Conservation (phyloP, 2,113 vertebrate species). For the Corythaeola cristata region DNA sequence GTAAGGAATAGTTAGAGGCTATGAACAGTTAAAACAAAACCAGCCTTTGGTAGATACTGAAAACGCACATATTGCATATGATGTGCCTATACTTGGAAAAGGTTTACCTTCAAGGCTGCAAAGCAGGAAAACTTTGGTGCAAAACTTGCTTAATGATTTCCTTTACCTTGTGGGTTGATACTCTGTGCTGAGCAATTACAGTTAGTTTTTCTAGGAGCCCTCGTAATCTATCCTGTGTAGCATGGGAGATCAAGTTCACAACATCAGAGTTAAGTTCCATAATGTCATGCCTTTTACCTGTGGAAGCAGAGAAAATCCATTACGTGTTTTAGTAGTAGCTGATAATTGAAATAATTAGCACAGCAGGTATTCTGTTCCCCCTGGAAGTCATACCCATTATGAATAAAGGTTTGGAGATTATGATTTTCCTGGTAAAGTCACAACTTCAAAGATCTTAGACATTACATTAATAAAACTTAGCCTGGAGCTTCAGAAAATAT, state of each 20-base stretch:
- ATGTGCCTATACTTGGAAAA: neutral
- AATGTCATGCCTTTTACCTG: conserved; percentile 90
- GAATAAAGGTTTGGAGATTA: conserved; percentile 97
- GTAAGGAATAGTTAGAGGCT: neutral
- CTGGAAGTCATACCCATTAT: conserved; percentile 97
- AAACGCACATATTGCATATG: neutral
- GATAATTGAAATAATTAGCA: conserved; percentile 98
- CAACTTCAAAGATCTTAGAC: conserved; percentile 97
- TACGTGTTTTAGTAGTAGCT: conserved; percentile 89
- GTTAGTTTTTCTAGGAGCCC: conserved; percentile 87
- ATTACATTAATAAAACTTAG: conserved; percentile 96
- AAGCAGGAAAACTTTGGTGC: conserved; percentile 16
- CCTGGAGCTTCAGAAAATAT: conserved; percentile 89
- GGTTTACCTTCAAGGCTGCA: neutral
- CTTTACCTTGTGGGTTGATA: conserved; percentile 84
- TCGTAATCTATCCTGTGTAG: conserved; percentile 87
- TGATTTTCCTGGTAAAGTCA: conserved; percentile 97
- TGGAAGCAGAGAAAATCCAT: conserved; percentile 90
- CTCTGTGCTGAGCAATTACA: conserved; percentile 84
- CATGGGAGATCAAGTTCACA: conserved; percentile 88
- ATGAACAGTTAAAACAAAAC: neutral
- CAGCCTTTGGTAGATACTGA: neutral
- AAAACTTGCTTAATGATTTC: conserved; percentile 52
- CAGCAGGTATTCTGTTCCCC: conserved; percentile 93
- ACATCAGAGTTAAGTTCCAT: conserved; percentile 86